A percentile compares a stretch with the other conserved stretches of the same genome.
Evolutionary conservation across 2,888 invertebrate species (phyloP).

Genomic region (Serripes groenlandicus): DNA sequence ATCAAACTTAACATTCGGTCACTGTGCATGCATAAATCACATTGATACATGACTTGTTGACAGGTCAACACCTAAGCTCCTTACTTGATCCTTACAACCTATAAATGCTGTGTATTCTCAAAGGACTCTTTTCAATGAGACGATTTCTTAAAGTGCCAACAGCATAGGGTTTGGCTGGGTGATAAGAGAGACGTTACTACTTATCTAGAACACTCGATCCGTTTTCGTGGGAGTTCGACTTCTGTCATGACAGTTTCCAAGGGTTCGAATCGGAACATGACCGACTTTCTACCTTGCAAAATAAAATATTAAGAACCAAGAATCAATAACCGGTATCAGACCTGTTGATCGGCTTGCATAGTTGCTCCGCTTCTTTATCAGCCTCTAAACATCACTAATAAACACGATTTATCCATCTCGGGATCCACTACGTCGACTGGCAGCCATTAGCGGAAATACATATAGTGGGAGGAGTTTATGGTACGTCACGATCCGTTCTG

Average conservation of each 20-base stretch:
- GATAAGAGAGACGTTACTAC: no score
- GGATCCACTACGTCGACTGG: constrained; percentile 36
- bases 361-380: background rate
- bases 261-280: constrained; percentile 7
- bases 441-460: constrained; percentile 66
- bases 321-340: constrained; percentile 8
- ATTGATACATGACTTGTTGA: no score
- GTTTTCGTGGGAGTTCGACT: background rate
- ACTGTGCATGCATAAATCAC: no score
- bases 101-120: no score
- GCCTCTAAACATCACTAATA: background rate
- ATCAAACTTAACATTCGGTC: no score
- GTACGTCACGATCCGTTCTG: constrained; percentile 43
- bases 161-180: no score
- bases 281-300: background rate
- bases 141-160: no score
- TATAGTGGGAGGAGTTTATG: constrained; percentile 44
- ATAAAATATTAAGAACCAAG: background rate
- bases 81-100: no score
- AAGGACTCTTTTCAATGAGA: no score
- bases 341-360: constrained; percentile 52
- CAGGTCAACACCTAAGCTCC: no score
- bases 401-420: constrained; percentile 16
- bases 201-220: background rate
- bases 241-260: constrained; percentile 28